Evolutionary conservation across 2,113 vertebrate species (phyloP), one percentile per base, ranked within the genome.

Genomic region (Morone chrysops): DNA sequence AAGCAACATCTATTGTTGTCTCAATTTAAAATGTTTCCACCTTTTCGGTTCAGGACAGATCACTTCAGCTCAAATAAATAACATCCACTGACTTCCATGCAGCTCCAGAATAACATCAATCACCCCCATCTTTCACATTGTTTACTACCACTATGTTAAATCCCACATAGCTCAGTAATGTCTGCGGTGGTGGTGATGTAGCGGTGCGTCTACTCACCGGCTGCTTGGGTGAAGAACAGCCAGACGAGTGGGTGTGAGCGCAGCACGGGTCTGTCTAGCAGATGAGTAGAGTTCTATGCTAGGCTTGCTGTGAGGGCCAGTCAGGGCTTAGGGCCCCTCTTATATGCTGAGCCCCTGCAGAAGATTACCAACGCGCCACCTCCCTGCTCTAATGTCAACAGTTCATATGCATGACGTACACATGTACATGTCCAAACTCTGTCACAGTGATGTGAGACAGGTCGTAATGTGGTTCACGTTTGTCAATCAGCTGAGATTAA

Each of bases 341-440:
- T 98, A 97, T 97, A 95, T 60, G 73, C 75, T 51, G 47, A 70
- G 14, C 1, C 57, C 56, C 53, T 41, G 91, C 92, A 94, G 91
- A 83, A 87, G 97, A 97, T 98, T 98, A 97, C 0, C 9, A 47
- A 62, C 7, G 87, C 68, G 0, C 82, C 87, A 88, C 87, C 92
- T 88, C 82, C 83, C 25, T 8, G 56, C 75, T 80, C 75, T 82
- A 62, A 93, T 80, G 88, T 85, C 83, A 88, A 85, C 85, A 8
- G 12, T 51, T 47, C 8, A 62, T 53, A 66, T 65, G 61, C 66
- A 22, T 9, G n/a, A 51, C 54, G 31, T 9, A 10, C 16, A 18
- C 60, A 61, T 38, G 20, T 13, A 25, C 17, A 10, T 4, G 18
- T 22, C 22, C 13, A 75, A 20, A 40, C 36, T 75, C 18, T 5